A percentile compares a stretch with the other conserved stretches of the same genome.
These are phyloP conservation scores for Dinocampus coccinellae DNA, from an alignment of 2,888 invertebrate genomes.

Conservation along the genomic window DNA sequence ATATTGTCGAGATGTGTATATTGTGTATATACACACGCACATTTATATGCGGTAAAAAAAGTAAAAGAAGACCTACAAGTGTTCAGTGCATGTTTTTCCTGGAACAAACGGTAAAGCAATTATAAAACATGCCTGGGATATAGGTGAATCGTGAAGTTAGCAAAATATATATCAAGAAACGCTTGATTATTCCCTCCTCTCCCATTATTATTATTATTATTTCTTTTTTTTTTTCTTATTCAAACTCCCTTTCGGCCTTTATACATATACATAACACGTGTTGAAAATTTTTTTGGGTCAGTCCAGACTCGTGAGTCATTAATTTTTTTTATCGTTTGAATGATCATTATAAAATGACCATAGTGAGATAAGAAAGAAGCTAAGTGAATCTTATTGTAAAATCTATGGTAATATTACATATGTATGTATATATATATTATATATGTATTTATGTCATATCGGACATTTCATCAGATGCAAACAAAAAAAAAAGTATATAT, in stretches of 20 bases:
- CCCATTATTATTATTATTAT: too few relatives aligned
- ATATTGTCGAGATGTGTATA: slow-evolving; percentile 4
- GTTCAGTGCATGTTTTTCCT: slow-evolving; percentile 17
- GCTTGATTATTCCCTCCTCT: too few relatives aligned
- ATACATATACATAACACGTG: background rate
- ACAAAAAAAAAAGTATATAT: background rate
- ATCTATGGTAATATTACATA: background rate
- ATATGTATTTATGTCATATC: background rate
- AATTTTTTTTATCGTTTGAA: background rate
- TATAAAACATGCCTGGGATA: slow-evolving; percentile 28
- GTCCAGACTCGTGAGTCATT: background rate
- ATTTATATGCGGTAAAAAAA: background rate
- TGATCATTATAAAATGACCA: background rate
- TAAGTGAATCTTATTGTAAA: background rate
- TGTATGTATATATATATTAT: background rate
- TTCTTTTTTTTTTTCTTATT: too few relatives aligned
- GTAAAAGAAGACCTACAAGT: background rate
- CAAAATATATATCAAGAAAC: background rate
- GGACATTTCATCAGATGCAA: background rate
- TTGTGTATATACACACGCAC: slow-evolving; percentile 17
- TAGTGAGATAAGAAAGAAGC: background rate
- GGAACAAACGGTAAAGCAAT: slow-evolving; percentile 35
- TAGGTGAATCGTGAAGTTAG: slow-evolving; percentile 17
- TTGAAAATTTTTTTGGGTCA: background rate
- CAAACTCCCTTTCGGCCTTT: too few relatives aligned